A percentile compares a stretch with the other conserved stretches of the same genome.
These are phyloP conservation scores for Mythimna albipuncta DNA, from an alignment of 2,888 invertebrate species.

Conservation along the genomic window DNA sequence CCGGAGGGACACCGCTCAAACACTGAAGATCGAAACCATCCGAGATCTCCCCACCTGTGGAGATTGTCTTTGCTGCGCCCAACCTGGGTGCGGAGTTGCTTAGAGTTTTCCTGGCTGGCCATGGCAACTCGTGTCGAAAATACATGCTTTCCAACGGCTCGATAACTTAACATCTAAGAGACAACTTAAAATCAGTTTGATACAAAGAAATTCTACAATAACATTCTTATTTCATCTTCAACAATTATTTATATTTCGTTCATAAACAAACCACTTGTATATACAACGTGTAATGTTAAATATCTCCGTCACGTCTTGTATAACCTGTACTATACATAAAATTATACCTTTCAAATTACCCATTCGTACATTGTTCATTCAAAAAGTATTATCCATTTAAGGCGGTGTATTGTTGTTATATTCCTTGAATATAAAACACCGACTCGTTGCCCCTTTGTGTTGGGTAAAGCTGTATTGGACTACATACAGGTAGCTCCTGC, in stretches of 20 bases:
- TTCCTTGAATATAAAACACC: constrained; percentile 70
- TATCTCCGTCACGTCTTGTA: constrained; percentile 39
- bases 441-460: constrained; percentile 54
- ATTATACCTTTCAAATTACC: constrained; percentile 49
- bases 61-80: too few relatives aligned
- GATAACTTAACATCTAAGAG: neutral
- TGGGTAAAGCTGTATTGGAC: constrained; percentile 53
- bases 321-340: constrained; percentile 42
- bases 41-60: too few relatives aligned
- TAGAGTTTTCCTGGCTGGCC: too few relatives aligned
- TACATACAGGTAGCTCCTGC: constrained; percentile 43
- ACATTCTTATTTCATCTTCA: neutral
- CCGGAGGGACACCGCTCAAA: too few relatives aligned
- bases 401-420: constrained; percentile 63
- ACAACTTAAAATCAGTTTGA: neutral
- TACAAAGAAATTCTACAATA: neutral
- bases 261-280: constrained; percentile 19
- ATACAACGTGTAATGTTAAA: constrained; percentile 8
- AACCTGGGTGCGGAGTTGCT: too few relatives aligned
- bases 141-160: too few relatives aligned
- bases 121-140: too few relatives aligned
- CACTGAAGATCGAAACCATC: too few relatives aligned
- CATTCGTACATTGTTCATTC: constrained; percentile 62
- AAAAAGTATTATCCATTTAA: constrained; percentile 70
- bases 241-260: neutral